Base-by-base conservation (phyloP, 2,797 vertebrate genomes). In the Nothura maculosa region DNA sequence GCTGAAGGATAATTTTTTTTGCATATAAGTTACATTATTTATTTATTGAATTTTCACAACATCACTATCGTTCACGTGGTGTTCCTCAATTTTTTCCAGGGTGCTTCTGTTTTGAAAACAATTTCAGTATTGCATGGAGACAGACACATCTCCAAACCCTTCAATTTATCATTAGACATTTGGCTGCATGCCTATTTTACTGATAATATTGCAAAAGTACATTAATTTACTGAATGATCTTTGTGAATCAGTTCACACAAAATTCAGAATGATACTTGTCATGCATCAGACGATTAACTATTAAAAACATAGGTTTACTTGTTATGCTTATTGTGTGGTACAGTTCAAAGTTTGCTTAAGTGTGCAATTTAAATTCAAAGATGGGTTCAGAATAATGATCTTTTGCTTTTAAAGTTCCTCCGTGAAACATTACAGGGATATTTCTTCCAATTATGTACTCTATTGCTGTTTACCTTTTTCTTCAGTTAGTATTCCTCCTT, bases 31-130 rank as follows among this genome's bases (percentile, higher is more conserved):
- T 68, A 84, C 92, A 97, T 97, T 97, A 96, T 95, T 97, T 97
- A 95, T 97, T 95, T 97, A 98, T 96, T 97, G 96, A 95, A 96
- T 97, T 96, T 97, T 96, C 93, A 94, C 97, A 97, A 97, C 93
- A 90, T 87, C 64, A 87, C 55, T 89, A 76, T 61, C 90, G 94
- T 96, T 97, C 92, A 91, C 74, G 30, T 97, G 92, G 92, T 77
- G 81, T 93, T 97, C 86, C 48, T 58, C 82, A 87, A 79, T 94
- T 92, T 95, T 97, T 97, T 97, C 94, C 96, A 96, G 95, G 95
- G 89, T 97, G 95, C 89, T 97, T 97, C 85, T 97, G 96, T 98
- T 98, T 97, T 97, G 97, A 96, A 98, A 98, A 98, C 97, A 98
- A 96, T 97, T 96, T 96, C 43, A 63, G 28, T 95, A 95, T 81